Evolutionary conservation across 2,888 invertebrate genomes (phyloP).

Genomic region (Cerceris ruficornis): DNA sequence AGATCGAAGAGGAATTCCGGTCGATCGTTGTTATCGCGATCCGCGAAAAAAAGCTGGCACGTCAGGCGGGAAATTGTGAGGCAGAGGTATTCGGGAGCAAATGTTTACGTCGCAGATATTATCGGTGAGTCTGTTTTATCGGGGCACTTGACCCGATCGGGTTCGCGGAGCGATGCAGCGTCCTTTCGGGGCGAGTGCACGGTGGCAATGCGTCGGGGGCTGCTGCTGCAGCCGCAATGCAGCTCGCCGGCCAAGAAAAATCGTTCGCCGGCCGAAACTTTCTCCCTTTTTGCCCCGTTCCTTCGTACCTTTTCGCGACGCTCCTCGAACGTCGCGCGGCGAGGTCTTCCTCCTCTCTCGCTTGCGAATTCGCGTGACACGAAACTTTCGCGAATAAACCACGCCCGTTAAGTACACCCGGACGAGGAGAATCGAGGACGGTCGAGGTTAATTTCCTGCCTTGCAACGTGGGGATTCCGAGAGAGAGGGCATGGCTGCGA

Average conservation of each 20-base stretch:
- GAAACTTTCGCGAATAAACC: too few relatives aligned
- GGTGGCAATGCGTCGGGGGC: constrained; percentile 62
- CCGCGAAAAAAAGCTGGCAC: too few relatives aligned
- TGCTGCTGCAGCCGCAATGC: constrained; percentile 67
- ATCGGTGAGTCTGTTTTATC: constrained; percentile 1
- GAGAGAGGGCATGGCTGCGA: too few relatives aligned
- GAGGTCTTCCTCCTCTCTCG: background rate
- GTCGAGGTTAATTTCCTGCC: too few relatives aligned
- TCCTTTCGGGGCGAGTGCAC: constrained; percentile 52
- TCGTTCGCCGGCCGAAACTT: constrained; percentile 54
- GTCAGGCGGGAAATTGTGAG: constrained; percentile 6
- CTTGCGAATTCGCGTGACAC: too few relatives aligned
- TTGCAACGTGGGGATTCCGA: too few relatives aligned
- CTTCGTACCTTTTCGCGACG: background rate
- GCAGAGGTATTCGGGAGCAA: constrained; percentile 6
- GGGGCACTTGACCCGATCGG: constrained; percentile 38
- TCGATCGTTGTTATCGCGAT: too few relatives aligned
- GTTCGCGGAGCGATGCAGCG: constrained; percentile 39
- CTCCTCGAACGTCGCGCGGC: background rate
- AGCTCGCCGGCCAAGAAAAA: constrained; percentile 61
- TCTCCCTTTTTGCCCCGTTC: background rate
- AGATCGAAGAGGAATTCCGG: too few relatives aligned
- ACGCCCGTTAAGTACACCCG: too few relatives aligned
- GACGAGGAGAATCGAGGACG: too few relatives aligned
- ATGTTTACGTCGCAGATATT: constrained; percentile 1